These are phyloP conservation scores for Agrilus cyanescens DNA, from an alignment of 2,888 invertebrate species.

Conservation along the genomic window DNA sequence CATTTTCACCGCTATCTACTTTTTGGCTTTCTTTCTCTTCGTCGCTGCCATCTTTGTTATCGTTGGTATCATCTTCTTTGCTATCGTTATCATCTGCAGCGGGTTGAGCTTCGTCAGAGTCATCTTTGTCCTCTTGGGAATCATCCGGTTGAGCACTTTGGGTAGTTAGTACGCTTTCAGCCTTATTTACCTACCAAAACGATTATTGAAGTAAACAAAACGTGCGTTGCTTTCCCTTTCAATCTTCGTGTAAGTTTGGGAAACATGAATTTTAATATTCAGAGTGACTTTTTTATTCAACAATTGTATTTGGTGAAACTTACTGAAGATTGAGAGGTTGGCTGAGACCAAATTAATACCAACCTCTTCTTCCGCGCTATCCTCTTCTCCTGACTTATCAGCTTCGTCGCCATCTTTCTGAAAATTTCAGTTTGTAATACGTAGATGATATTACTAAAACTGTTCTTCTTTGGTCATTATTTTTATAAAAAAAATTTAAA, in stretches of 20 bases:
- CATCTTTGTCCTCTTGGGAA: conserved; percentile 6
- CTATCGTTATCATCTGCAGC: conserved; percentile 15
- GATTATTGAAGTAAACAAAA: too few species aligned
- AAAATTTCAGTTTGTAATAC: conserved; percentile 6
- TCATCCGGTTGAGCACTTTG: background rate
- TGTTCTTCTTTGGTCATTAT: too few species aligned
- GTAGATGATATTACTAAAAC: too few species aligned
- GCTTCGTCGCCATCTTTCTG: conserved; percentile 11
- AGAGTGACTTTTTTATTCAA: too few species aligned
- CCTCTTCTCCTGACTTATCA: conserved; percentile 11
- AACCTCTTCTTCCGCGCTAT: conserved; percentile 14
- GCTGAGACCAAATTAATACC: conserved; percentile 8
- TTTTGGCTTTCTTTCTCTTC: conserved; percentile 22
- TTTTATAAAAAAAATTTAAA: background rate
- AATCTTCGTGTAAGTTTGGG: too few species aligned
- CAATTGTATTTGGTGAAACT: too few species aligned
- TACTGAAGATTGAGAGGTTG: background rate
- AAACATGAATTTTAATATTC: too few species aligned
- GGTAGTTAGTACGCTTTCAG: background rate
- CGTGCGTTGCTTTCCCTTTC: too few species aligned
- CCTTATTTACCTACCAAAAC: background rate
- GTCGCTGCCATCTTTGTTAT: conserved; percentile 10
- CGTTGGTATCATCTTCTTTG: background rate
- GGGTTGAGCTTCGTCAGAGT: conserved; percentile 9
- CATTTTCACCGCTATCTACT: conserved; percentile 16